Evolutionary conservation across 2,888 invertebrate species (phyloP).

Genomic region (Cantharis lateralis): DNA sequence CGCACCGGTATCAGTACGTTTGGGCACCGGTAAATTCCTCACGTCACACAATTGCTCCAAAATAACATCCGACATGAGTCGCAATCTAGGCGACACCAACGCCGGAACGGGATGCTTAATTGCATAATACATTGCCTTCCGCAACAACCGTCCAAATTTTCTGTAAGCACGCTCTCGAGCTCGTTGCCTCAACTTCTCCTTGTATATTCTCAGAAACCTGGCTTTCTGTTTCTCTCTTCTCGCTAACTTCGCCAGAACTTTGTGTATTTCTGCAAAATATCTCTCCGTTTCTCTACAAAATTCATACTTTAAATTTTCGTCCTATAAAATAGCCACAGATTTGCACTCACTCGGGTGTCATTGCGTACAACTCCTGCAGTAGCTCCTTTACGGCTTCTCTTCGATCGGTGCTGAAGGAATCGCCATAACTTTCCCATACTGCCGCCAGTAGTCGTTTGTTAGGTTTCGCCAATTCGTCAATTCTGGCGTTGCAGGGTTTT

Average conservation of each 20-base stretch:
- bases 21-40: constrained; percentile 91
- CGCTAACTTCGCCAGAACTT: constrained; percentile 29
- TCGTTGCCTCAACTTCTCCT: constrained; percentile 1
- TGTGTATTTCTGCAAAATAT: constrained; percentile 60
- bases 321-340: background rate
- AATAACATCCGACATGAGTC: constrained; percentile 63
- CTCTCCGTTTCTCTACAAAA: constrained; percentile 62
- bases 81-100: constrained; percentile 61
- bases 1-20: constrained; percentile 63
- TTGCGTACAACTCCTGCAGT: constrained; percentile 56
- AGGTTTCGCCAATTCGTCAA: constrained; percentile 61
- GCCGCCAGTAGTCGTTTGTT: constrained; percentile 58
- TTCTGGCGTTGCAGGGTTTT: constrained; percentile 45
- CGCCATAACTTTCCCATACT: constrained; percentile 61
- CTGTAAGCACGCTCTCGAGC: constrained; percentile 30
- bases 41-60: constrained; percentile 63
- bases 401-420: constrained; percentile 57
- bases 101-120: constrained; percentile 55
- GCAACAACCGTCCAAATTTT: constrained; percentile 37
- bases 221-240: constrained; percentile 38
- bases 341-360: constrained; percentile 48
- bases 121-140: constrained; percentile 45
- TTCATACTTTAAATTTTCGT: background rate
- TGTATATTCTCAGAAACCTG: constrained; percentile 31
- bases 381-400: constrained; percentile 61